Percentiles rank a stretch among this genome's conserved stretches.
Evolutionary conservation across 2,888 invertebrate genomes (phyloP).

Genomic region (Melikaiella ostensackeni): DNA sequence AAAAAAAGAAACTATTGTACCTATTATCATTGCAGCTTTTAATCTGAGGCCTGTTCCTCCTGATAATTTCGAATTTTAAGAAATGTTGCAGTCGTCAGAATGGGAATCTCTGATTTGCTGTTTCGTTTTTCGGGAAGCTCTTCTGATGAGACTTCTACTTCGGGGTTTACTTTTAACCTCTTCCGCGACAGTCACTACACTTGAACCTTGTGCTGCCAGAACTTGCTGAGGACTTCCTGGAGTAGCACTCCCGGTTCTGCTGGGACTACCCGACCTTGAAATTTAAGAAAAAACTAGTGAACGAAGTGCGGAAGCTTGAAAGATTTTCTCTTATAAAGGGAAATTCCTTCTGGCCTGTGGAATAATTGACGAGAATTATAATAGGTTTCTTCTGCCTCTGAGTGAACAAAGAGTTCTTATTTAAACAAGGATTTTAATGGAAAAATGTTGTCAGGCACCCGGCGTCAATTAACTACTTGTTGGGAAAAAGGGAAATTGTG

Average conservation of each 20-base stretch:
- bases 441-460: background rate
- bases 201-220: constrained; percentile 69
- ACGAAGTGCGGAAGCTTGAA: background rate
- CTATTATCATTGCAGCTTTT: constrained; percentile 11
- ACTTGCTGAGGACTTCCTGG: constrained; percentile 68
- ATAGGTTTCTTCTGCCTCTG: background rate
- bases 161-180: constrained; percentile 82
- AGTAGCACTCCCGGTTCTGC: constrained; percentile 70
- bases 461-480: background rate
- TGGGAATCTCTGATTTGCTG: constrained; percentile 87
- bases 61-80: constrained; percentile 77
- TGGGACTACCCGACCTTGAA: constrained; percentile 70
- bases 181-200: constrained; percentile 71
- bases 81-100: constrained; percentile 85
- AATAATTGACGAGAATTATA: background rate
- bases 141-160: constrained; percentile 87
- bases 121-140: constrained; percentile 88
- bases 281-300: background rate
- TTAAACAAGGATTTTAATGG: background rate
- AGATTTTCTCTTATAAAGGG: background rate
- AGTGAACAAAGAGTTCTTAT: background rate
- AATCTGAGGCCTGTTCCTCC: background rate
- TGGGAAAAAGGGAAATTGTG: background rate
- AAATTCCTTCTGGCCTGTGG: background rate
- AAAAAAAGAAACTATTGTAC: background rate